Conservation (phyloP, 2,797 vertebrate species). For the Falco rusticolus region DNA sequence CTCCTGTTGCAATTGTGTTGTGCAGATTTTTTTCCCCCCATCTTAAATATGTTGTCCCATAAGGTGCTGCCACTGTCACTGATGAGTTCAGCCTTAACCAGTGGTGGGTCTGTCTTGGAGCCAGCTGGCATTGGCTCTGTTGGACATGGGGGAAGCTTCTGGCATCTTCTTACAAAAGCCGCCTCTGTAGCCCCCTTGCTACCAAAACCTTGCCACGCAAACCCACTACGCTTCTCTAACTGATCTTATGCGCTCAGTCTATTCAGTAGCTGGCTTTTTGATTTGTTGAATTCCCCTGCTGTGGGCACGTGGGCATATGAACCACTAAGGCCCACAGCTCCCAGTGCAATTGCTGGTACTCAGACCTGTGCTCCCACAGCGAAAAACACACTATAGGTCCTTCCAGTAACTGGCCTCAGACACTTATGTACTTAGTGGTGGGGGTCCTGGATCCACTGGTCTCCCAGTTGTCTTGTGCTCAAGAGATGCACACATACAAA, state of each 20-base stretch:
- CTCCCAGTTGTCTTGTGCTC: not conserved
- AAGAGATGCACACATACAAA: not conserved
- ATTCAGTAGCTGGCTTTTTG: not conserved
- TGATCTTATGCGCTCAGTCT: not conserved
- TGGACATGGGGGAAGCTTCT: no score
- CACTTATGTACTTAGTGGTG: not conserved
- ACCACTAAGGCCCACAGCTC: not conserved
- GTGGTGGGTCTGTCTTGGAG: no score
- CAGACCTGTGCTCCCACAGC: not conserved
- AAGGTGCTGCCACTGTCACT: no score
- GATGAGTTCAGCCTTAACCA: no score
- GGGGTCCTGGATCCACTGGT: not conserved
- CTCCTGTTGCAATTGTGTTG: no score
- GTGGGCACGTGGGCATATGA: not conserved
- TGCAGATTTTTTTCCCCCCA: no score
- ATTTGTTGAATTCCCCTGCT: not conserved
- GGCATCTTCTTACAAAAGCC: no score
- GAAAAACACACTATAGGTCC: not conserved
- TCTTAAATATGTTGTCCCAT: no score
- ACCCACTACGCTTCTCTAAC: not conserved
- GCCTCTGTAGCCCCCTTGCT: no score
- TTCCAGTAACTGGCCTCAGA: not conserved
- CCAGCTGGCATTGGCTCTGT: no score
- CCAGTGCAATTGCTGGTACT: not conserved
- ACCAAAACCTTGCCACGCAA: no score